Percentiles rank a stretch among this genome's conserved stretches.
phyloP scores from a whole-genome alignment of 1,140 invertebrate genomes.

The Lordiphosa mommai region DNA sequence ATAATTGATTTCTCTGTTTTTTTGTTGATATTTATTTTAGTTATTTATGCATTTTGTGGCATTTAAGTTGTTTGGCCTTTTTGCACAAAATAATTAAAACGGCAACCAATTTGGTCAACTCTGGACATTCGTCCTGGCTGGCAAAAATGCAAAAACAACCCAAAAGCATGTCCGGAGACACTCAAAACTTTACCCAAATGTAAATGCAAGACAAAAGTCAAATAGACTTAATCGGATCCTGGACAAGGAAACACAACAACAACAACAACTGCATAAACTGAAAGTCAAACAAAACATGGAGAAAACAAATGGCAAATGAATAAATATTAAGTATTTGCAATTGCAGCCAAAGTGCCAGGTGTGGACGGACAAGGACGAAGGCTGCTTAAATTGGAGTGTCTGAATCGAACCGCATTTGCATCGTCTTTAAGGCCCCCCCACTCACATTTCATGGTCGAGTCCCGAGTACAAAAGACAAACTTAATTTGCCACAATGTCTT shows the following conservation, averaged over 20 bases:
- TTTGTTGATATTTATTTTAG: slow-evolving; percentile 10
- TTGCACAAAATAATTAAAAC: slow-evolving; percentile 69
- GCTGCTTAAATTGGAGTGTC: too few species aligned
- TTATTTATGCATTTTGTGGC: slow-evolving; percentile 18
- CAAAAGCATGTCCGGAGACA: slow-evolving; percentile 4
- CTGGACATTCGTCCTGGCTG: slow-evolving; percentile 6
- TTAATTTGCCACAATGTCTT: slow-evolving; percentile 38
- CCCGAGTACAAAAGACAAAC: slow-evolving; percentile 22
- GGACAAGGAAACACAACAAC: neutral
- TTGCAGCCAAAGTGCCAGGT: slow-evolving; percentile 31
- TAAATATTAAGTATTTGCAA: slow-evolving; percentile 71
- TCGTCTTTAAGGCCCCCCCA: neutral
- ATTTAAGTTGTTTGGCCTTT: slow-evolving; percentile 35
- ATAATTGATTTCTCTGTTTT: slow-evolving; percentile 57
- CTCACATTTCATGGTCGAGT: neutral
- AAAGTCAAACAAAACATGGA: slow-evolving; percentile 14
- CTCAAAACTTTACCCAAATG: neutral
- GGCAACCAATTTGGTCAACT: slow-evolving; percentile 34
- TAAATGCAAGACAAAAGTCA: slow-evolving; percentile 20
- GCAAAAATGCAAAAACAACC: neutral
- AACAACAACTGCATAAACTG: neutral
- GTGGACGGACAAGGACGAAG: too few species aligned
- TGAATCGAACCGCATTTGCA: neutral
- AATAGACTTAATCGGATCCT: slow-evolving; percentile 36
- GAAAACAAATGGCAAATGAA: slow-evolving; percentile 57